Evolutionary conservation across 2,888 invertebrate genomes (phyloP), one percentile per base, ranked within the genome.

Genomic region (Leuctra nigra): DNA sequence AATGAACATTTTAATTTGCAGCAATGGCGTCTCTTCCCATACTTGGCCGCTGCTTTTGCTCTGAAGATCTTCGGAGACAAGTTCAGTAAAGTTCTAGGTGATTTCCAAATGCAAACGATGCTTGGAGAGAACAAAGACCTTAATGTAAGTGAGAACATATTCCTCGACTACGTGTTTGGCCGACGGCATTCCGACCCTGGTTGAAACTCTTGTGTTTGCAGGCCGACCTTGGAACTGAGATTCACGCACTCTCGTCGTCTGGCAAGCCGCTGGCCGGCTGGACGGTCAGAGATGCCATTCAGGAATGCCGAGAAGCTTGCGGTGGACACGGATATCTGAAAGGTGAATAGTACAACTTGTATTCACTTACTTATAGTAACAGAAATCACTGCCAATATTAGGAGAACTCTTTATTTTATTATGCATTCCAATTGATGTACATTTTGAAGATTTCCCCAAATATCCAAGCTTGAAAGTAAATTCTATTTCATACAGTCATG

Each of bases 291-390:
- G 91, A 93, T 73, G 89, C 84, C 16, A 87, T 96, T 61, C 95
- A 96, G 74, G 91, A 93, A 72, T 91, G 91, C 66, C 76, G 97
- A 58, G 96, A 96, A 73, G 87, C 91, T 0, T 95, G 96, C 69
- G 97, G 94, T 2, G 97, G 97, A 6, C 96, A 97, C 72, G 97
- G 97, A 0, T 97, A 94, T 68, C 72, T 89, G 1, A 84, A 83
- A 74, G 57, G 55, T 62, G 50, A 39, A 46, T 50, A 6, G 11
- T 7, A 29, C 29, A 29, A 7, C 11, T 29, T n/a, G n/a, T n/a
- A n/a, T n/a, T n/a, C n/a, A n/a, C n/a, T n/a, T n/a, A n/a, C n/a
- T n/a, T n/a, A n/a, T n/a, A n/a, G n/a, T n/a, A n/a, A n/a, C n/a
- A n/a, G n/a, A n/a, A n/a, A n/a, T n/a, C n/a, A n/a, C n/a, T n/a